These are phyloP conservation scores for Rattus rattus DNA, from an alignment of 2,113 vertebrate genomes.

Conservation along the genomic window DNA sequence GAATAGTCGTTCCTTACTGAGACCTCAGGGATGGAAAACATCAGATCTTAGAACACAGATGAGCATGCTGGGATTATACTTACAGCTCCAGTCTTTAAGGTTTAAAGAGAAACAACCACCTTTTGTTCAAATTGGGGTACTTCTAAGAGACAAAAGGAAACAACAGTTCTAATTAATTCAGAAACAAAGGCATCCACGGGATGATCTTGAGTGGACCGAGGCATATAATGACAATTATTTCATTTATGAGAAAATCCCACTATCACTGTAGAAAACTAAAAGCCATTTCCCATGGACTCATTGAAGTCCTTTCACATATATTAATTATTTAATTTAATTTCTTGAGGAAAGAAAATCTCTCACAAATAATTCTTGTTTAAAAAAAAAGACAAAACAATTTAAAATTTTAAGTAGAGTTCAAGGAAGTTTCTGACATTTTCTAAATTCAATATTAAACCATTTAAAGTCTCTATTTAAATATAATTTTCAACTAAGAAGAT, in stretches of 20 bases:
- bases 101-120: background rate
- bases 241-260: background rate
- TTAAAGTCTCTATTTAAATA: background rate
- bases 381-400: constrained; percentile 5
- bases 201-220: background rate
- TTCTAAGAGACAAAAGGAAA: background rate
- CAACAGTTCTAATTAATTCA: background rate
- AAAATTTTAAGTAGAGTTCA: background rate
- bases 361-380: background rate
- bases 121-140: background rate
- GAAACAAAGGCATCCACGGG: background rate
- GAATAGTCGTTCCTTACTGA: background rate
- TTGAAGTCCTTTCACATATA: background rate
- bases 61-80: background rate
- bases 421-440: background rate
- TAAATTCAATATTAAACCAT: background rate
- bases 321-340: constrained; percentile 40
- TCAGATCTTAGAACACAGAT: background rate
- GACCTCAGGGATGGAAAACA: background rate
- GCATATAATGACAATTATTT: background rate
- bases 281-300: background rate
- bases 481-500: constrained; percentile 16
- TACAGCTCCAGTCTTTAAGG: background rate
- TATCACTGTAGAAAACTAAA: constrained; percentile 31
- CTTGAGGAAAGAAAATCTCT: background rate